phyloP scores from a whole-genome alignment of 2,113 vertebrate species.

The Pelecanoides urinatrix region DNA sequence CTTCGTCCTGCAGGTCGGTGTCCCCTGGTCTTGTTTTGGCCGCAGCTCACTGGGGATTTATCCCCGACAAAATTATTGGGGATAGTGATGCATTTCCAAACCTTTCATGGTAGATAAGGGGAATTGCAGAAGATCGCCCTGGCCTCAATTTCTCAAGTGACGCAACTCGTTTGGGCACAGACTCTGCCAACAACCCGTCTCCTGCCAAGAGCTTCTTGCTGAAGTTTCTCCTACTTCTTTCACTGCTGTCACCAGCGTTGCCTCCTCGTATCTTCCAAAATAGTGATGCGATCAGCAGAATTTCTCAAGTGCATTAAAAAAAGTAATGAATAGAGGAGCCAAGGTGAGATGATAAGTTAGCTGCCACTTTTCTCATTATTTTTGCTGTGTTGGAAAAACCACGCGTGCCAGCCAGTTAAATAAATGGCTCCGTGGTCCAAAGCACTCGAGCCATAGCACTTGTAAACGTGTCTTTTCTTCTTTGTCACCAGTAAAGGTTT shows the following conservation, averaged over 20 bases:
- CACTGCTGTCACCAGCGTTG: background rate
- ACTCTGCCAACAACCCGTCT: background rate
- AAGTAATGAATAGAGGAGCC: background rate
- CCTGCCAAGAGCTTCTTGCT: background rate
- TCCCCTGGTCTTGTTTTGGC: background rate
- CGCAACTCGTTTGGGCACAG: background rate
- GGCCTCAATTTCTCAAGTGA: background rate
- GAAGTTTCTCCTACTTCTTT: background rate
- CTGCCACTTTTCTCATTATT: conserved; percentile 54
- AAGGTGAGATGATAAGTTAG: conserved; percentile 36
- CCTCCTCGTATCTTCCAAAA: background rate
- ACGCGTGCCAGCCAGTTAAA: background rate
- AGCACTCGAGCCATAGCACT: background rate
- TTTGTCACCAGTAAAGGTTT: background rate
- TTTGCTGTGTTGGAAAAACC: background rate
- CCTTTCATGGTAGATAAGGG: background rate
- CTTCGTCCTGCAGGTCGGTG: rapidly evolving
- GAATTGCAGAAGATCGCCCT: background rate
- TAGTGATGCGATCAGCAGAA: background rate
- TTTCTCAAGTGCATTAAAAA: background rate
- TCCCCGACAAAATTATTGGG: background rate
- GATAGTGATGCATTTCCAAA: background rate
- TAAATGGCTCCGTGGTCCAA: background rate
- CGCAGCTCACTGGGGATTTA: background rate
- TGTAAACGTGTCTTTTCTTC: background rate